Evolutionary conservation across 1,140 invertebrate genomes (phyloP).

Genomic region (Tetragonula clypearis): DNA sequence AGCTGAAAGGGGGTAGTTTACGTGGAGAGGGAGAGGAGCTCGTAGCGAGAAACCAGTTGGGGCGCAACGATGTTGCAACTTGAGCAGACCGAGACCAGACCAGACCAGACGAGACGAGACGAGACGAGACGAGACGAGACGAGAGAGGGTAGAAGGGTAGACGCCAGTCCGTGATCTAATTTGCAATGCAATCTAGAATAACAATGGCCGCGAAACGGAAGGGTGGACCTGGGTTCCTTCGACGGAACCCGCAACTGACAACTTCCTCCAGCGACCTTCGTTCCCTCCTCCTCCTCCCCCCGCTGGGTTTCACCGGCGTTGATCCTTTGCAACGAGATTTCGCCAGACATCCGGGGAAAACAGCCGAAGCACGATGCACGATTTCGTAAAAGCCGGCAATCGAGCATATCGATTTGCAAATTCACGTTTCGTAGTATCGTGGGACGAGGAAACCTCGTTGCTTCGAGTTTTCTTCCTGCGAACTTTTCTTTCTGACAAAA

Average conservation of each 20-base stretch:
- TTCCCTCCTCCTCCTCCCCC: too few species aligned
- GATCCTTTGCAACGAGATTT: not conserved
- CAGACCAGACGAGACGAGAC: slow-evolving; percentile 1
- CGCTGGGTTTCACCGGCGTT: not conserved
- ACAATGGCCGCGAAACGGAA: slow-evolving; percentile 57
- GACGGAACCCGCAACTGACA: slow-evolving; percentile 15
- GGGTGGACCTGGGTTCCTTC: not conserved
- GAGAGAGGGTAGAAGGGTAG: slow-evolving; percentile 16
- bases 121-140: slow-evolving; percentile 11
- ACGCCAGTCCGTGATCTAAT: slow-evolving; percentile 63
- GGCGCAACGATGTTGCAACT: slow-evolving; percentile 27
- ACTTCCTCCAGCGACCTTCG: not conserved
- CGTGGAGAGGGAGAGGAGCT: not conserved
- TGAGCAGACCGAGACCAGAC: slow-evolving; percentile 32
- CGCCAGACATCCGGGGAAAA: not conserved
- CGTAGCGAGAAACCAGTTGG: not conserved
- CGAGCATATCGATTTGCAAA: not conserved
- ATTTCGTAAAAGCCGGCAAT: too few species aligned
- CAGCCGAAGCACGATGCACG: too few species aligned
- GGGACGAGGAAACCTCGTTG: not conserved
- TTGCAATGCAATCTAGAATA: slow-evolving; percentile 70
- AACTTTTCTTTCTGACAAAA: too few species aligned
- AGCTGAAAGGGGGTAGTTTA: slow-evolving; percentile 12
- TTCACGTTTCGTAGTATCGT: too few species aligned
- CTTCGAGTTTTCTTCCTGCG: not conserved